These are phyloP conservation scores for Hermatobates lingyangjiaoensis DNA, from an alignment of 1,140 invertebrate species.

Conservation along the genomic window DNA sequence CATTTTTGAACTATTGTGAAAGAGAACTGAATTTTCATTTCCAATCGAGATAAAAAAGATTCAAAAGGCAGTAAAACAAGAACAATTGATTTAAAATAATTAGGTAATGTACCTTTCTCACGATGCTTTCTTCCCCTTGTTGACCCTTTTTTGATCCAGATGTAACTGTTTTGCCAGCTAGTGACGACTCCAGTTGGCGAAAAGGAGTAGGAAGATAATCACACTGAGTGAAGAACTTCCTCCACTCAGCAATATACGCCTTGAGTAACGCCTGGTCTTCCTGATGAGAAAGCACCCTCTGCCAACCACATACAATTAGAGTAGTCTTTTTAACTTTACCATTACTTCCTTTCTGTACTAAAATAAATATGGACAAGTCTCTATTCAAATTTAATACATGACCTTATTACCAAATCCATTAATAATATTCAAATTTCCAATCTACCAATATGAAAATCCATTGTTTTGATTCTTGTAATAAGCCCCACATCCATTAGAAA, in stretches of 20 bases:
- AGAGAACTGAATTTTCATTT: too few species aligned
- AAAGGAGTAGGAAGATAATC: constrained; percentile 92
- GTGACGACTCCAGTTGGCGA: constrained; percentile 69
- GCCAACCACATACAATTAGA: too few species aligned
- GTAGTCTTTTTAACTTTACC: too few species aligned
- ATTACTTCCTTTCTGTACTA: too few species aligned
- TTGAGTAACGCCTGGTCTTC: constrained; percentile 89
- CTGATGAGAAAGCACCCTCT: constrained; percentile 68
- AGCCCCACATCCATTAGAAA: too few species aligned
- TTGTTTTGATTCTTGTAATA: too few species aligned
- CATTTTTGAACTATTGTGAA: too few species aligned
- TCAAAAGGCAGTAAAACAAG: too few species aligned
- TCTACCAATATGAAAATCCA: too few species aligned
- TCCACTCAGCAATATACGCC: constrained; percentile 91
- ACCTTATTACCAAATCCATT: not conserved
- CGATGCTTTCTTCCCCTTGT: constrained; percentile 58
- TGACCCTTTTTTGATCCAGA: constrained; percentile 49
- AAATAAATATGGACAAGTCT: not conserved
- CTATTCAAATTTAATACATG: not conserved
- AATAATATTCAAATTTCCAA: too few species aligned
- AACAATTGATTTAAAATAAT: too few species aligned
- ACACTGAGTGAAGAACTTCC: constrained; percentile 94
- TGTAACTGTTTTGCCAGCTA: constrained; percentile 38
- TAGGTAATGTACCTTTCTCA: constrained; percentile 58
- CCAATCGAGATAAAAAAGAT: too few species aligned